Evolutionary conservation across 2,113 vertebrate species (phyloP), one percentile per base, ranked within the genome.

Genomic region (Forbesichthys agassizii): DNA sequence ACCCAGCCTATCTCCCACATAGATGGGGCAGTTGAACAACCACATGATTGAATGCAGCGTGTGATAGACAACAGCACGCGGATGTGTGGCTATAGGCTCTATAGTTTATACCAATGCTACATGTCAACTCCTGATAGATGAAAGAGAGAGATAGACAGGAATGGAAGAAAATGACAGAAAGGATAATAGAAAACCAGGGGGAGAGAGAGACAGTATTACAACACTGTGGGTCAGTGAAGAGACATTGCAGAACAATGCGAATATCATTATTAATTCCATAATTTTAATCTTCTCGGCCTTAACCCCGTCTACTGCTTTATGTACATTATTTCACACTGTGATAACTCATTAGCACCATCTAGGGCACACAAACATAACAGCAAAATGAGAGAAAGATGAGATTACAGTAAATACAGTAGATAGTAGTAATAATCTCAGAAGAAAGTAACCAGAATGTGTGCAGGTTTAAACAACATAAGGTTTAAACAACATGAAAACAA

Each of bases 321-420:
- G 1, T 7, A 10, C 11, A 6, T 42, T 42, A 42, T 42, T 42
- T 42, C 5, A 42, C 55, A 13, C 49, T 69, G 47, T 51, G 66
- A 3, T 69, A 66, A 69, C 61, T 73, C 82, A 71, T 36, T 48
- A 71, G 69, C 79, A n/a, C 83, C 79, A 84, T 83, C 88, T 88
- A 66, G 72, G 88, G 20, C 64, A n/a, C 47, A 71, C 6, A 1
- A 7, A 4, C 7, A 63, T 4, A 67, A n/a, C 14, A 64, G n/a
- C 63, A 82, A 11, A 42, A 0, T 42, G 36, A 42, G 7, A 42
- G 36, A 42, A 42, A 8, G 36, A 42, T 1, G 5, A 8, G 36
- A 42, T 42, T 42, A 8, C 7, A 42, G 36, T 42, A 42, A 42
- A 27, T 27, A 27, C 27, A 27, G 1, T 42, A 7, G 36, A 42